A percentile compares a stretch with the other conserved stretches of the same genome.
These are phyloP conservation scores for Adrianichthys oophorus DNA, from an alignment of 2,797 vertebrate species.

Conservation along the genomic window DNA sequence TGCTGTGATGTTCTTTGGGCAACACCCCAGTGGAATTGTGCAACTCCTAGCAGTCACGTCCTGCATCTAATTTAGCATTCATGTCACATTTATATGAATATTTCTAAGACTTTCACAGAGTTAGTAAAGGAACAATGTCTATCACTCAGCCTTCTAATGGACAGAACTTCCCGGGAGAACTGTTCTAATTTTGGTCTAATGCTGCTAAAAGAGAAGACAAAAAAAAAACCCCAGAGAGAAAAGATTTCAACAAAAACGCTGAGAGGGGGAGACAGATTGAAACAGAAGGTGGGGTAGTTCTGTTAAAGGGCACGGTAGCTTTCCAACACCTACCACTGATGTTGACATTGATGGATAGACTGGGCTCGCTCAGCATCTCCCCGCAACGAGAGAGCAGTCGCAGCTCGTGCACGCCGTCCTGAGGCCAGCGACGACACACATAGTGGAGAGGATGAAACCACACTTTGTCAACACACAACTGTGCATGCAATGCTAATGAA, in stretches of 20 bases:
- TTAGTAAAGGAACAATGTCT: constrained; percentile 62
- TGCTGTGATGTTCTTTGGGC: not conserved
- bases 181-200: constrained; percentile 59
- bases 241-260: constrained; percentile 12
- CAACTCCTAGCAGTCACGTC: constrained; percentile 15
- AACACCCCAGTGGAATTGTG: constrained; percentile 15
- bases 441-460: constrained; percentile 66
- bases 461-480: constrained; percentile 74
- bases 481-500: constrained; percentile 76
- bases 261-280: constrained; percentile 17
- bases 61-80: constrained; percentile 52
- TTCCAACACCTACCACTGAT: constrained; percentile 83
- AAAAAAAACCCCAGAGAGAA: constrained; percentile 11
- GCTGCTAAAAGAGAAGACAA: constrained; percentile 27
- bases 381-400: constrained; percentile 89
- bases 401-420: constrained; percentile 92
- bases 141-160: constrained; percentile 58
- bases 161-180: constrained; percentile 44
- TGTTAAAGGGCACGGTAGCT: constrained; percentile 43
- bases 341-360: constrained; percentile 91
- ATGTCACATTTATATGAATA: constrained; percentile 41
- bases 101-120: constrained; percentile 31
- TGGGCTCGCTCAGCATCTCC: constrained; percentile 89
- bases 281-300: constrained; percentile 24
- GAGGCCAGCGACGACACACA: constrained; percentile 36